phyloP scores from a whole-genome alignment of 1,140 invertebrate genomes.

The Pseudomyrmex sp. region DNA sequence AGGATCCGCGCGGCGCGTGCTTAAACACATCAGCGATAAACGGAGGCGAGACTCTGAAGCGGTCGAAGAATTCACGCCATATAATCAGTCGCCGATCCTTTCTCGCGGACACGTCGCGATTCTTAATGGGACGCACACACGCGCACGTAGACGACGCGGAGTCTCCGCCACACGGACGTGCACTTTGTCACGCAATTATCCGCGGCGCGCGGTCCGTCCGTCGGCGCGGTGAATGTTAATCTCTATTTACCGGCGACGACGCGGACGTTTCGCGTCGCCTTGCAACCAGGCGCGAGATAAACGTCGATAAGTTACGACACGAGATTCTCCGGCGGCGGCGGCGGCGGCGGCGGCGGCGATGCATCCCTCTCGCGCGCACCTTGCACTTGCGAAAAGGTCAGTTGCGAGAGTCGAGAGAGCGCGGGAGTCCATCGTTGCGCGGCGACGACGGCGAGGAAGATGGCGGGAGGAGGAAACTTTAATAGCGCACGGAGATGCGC shows the following conservation, averaged over 20 bases:
- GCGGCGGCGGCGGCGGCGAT: no score
- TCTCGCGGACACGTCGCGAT: slow-evolving; percentile 47
- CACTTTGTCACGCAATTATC: slow-evolving; percentile 60
- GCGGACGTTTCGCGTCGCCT: slow-evolving; percentile 39
- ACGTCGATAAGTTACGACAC: slow-evolving; percentile 62
- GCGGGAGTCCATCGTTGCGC: background rate
- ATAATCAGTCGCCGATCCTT: slow-evolving; percentile 38
- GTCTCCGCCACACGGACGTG: slow-evolving; percentile 31
- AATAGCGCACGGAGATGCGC: slow-evolving; percentile 53
- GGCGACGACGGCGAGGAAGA: background rate
- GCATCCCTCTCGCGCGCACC: slow-evolving; percentile 36
- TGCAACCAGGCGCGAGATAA: slow-evolving; percentile 42
- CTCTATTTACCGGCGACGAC: slow-evolving; percentile 47
- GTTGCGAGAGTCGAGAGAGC: slow-evolving; percentile 17
- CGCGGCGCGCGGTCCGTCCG: slow-evolving; percentile 26
- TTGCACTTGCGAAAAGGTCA: slow-evolving; percentile 63
- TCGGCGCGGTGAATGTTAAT: slow-evolving; percentile 55
- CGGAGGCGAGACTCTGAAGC: slow-evolving; percentile 20
- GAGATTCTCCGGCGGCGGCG: slow-evolving; percentile 32
- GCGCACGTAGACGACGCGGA: slow-evolving; percentile 62
- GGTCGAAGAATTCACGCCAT: slow-evolving; percentile 23
- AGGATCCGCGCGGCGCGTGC: background rate
- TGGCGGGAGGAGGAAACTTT: background rate
- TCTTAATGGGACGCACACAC: slow-evolving; percentile 50
- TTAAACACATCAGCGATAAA: slow-evolving; percentile 29